Evolutionary conservation across 2,113 vertebrate genomes (phyloP).

Genomic region (Albula goreensis): DNA sequence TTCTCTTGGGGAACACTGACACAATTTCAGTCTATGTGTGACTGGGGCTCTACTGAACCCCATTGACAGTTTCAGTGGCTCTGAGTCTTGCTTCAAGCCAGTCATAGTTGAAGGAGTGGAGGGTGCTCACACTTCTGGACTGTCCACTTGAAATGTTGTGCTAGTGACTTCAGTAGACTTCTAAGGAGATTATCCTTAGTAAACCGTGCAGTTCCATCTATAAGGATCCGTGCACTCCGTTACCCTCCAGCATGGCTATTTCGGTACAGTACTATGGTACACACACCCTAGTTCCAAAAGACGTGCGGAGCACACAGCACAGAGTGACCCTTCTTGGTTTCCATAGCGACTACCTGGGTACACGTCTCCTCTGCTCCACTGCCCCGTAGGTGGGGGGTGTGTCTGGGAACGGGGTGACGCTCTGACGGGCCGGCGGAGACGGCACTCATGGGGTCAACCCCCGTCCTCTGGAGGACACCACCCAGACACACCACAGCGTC

Average conservation of each 20-base stretch:
- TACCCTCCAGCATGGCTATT: background rate
- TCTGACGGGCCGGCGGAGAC: background rate
- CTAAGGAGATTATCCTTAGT: too few relatives aligned
- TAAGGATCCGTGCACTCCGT: too few relatives aligned
- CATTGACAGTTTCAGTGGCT: too few relatives aligned
- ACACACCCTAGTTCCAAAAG: background rate
- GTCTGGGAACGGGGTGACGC: background rate
- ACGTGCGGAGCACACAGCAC: background rate
- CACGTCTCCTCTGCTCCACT: background rate
- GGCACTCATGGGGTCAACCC: background rate
- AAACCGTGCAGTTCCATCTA: background rate
- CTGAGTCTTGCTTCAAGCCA: too few relatives aligned
- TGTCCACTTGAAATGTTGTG: too few relatives aligned
- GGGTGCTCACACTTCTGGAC: too few relatives aligned
- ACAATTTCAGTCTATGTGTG: too few relatives aligned
- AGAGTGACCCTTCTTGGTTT: background rate
- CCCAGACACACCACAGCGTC: slow-evolving; percentile 25
- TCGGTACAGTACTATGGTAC: background rate
- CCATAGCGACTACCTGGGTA: background rate
- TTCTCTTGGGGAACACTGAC: too few relatives aligned
- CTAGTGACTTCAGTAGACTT: too few relatives aligned
- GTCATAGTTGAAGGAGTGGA: too few relatives aligned
- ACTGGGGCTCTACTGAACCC: too few relatives aligned
- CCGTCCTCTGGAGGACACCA: slow-evolving; percentile 8
- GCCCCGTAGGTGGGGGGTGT: background rate